Conservation (phyloP, 2,888 invertebrate genomes). For the Xanthorhoe spadicearia region DNA sequence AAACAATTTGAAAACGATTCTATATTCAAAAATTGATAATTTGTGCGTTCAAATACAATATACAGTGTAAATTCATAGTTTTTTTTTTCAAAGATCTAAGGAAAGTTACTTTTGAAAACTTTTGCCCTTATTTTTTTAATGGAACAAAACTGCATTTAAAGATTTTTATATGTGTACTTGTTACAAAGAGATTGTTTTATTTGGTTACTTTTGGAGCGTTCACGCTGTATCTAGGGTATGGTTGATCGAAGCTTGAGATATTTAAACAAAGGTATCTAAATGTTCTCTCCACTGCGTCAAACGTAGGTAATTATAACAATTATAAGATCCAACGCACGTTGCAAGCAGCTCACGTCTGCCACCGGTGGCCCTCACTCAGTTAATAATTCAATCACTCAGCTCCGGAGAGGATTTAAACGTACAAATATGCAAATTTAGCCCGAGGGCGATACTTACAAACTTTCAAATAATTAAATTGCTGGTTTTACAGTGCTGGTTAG, state of each 20-base stretch:
- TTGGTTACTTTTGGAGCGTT: no score
- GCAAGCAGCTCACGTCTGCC: conserved; percentile 70
- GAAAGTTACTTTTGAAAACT: no score
- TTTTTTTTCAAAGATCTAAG: no score
- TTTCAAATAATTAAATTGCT: conserved; percentile 65
- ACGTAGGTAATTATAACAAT: conserved; percentile 68
- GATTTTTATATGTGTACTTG: no score
- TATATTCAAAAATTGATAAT: no score
- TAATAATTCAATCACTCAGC: conserved; percentile 79
- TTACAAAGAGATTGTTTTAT: no score
- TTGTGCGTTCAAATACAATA: no score
- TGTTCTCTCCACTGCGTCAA: conserved; percentile 3
- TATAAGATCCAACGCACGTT: conserved; percentile 56
- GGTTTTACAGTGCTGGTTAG: conserved; percentile 1
- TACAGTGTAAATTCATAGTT: background rate
- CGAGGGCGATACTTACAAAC: conserved; percentile 60
- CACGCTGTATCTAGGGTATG: no score
- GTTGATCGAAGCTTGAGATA: no score
- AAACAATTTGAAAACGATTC: background rate
- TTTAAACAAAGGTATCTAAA: background rate
- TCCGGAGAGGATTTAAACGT: conserved; percentile 62
- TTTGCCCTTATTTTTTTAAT: no score
- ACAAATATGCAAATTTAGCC: conserved; percentile 73
- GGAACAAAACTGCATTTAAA: no score
- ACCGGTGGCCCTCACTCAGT: conserved; percentile 66